Base-by-base conservation (phyloP, 2,888 invertebrate genomes). In the Drosophila borborema region DNA sequence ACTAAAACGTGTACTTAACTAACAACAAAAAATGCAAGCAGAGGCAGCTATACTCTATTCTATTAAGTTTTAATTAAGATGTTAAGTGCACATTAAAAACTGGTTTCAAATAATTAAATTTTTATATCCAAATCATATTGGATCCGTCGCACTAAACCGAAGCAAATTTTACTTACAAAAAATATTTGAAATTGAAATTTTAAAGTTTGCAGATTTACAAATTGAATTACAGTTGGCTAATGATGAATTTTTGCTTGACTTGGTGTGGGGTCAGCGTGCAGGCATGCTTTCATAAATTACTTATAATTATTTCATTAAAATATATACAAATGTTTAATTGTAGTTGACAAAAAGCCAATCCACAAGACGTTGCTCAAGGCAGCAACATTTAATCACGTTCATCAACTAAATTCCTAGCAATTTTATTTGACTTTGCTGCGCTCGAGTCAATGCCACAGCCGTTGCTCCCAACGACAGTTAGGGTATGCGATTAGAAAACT, bases 1-100 rank as follows among this genome's bases (percentile, higher is more conserved):
- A 72, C 88, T 74, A 89, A 90, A 87, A 85, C 90, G 85, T 84
- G 90, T 90, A 89, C 86, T 86, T 89, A 76, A 73, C 69, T 68
- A 74, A 51, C 28, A 49, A 54, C n/a, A 28, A 16, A 75, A 60
- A 2, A 10, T 10, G 31, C n/a, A 38, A 54, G 61, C 18, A 64
- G 58, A 51, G 16, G 28, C 38, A 16, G 23, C 16, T 38, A 77
- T 72, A 81, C 77, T 56, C 81, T 78, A 40, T 31, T 48, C 12
- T 51, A 45, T 55, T 28, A 48, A 49, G 40, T 43, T 62, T 31
- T 5, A 60, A 73, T 40, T 40, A 40, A 48, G 41, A 45, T 36
- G 18, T 55, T 23, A 38, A 49, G 38, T 40, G 31, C 34, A 41
- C 31, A 41, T 18, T 20, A 12, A 41, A 20, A 73, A 61, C 46